Evolutionary conservation across 2,113 vertebrate species (phyloP).

Genomic region (Eolophus roseicapilla): DNA sequence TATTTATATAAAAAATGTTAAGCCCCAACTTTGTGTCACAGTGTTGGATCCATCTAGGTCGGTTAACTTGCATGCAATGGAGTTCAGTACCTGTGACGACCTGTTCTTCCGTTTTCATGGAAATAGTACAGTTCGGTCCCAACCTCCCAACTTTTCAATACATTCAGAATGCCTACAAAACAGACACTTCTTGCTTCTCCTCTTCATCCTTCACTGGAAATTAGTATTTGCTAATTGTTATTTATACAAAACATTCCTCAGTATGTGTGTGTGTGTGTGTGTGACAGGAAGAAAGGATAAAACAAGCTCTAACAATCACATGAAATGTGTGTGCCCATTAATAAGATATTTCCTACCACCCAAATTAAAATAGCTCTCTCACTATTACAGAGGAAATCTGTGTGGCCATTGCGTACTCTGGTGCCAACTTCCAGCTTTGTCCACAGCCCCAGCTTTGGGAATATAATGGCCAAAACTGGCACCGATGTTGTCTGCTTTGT

Average conservation of each 20-base stretch:
- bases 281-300: neutral
- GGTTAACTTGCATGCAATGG: neutral
- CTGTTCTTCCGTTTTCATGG: constrained; percentile 16
- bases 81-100: neutral
- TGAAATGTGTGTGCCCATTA: neutral
- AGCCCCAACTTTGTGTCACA: neutral
- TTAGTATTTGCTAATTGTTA: neutral
- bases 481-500: neutral
- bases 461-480: accelerated
- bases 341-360: neutral
- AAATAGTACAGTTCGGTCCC: neutral
- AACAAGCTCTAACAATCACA: neutral
- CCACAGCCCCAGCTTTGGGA: neutral
- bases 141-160: neutral
- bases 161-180: neutral
- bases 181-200: neutral
- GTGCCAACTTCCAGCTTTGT: neutral
- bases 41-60: neutral
- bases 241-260: neutral
- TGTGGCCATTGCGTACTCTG: accelerated
- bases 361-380: neutral
- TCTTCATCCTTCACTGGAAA: neutral
- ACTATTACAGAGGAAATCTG: neutral
- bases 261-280: too few species aligned
- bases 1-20: neutral